Evolutionary conservation across 2,888 invertebrate species (phyloP).

Genomic region (Folsomia candida): DNA sequence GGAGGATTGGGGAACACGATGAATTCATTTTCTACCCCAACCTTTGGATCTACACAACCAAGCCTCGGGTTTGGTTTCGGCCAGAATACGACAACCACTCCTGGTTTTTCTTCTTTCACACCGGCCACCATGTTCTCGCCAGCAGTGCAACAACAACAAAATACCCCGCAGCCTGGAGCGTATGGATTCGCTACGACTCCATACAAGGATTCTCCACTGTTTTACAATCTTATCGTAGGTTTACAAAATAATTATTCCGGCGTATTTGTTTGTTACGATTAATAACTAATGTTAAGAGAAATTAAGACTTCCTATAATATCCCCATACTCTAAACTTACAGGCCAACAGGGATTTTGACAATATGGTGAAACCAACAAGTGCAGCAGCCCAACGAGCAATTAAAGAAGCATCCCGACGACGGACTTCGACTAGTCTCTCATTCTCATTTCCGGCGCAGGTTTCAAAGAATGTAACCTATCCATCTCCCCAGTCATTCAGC

Average conservation of each 20-base stretch:
- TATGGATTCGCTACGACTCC: constrained; percentile 68
- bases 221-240: constrained; percentile 64
- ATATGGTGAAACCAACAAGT: constrained; percentile 69
- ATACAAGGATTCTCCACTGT: constrained; percentile 82
- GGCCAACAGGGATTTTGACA: constrained; percentile 63
- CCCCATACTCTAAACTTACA: constrained; percentile 50
- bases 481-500: constrained; percentile 24
- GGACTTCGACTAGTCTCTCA: constrained; percentile 38
- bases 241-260: not conserved
- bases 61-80: constrained; percentile 6
- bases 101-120: constrained; percentile 27
- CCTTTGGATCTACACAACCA: constrained; percentile 7
- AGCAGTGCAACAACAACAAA: constrained; percentile 7
- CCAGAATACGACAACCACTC: not conserved
- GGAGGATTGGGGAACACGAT: constrained; percentile 12
- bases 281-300: too few relatives aligned
- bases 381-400: constrained; percentile 68
- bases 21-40: not conserved
- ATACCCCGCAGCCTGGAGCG: constrained; percentile 1
- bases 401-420: constrained; percentile 55
- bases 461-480: constrained; percentile 39
- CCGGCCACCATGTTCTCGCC: constrained; percentile 16
- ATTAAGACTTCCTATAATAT: constrained; percentile 14
- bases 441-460: constrained; percentile 10
- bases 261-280: not conserved